Conservation (phyloP, 2,113 vertebrate genomes). For the Megaceryle torquata region DNA sequence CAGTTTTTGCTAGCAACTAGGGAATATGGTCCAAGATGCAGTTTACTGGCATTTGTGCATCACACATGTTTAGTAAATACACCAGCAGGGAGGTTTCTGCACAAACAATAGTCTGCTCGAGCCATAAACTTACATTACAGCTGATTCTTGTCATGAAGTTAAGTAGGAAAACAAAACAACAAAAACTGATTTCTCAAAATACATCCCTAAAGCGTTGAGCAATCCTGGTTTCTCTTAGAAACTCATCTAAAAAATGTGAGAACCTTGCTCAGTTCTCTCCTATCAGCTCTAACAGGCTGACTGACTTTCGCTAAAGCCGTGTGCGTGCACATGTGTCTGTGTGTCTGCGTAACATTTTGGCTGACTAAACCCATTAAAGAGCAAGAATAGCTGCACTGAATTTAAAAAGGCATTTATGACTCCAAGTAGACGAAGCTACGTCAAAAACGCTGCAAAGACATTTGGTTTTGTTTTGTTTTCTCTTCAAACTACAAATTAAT, state of each 20-base stretch:
- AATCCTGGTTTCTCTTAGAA: background rate
- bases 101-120: slow-evolving; percentile 44
- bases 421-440: slow-evolving; percentile 44
- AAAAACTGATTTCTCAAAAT: slow-evolving; percentile 8
- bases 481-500: slow-evolving; percentile 68
- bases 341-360: slow-evolving; percentile 11
- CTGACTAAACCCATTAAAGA: slow-evolving; percentile 26
- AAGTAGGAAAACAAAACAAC: slow-evolving; percentile 32
- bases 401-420: slow-evolving; percentile 55
- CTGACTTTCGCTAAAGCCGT: background rate
- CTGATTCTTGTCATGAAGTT: slow-evolving; percentile 33
- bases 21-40: background rate
- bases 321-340: background rate
- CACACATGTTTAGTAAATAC: slow-evolving; percentile 63
- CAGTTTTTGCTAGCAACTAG: background rate
- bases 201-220: background rate
- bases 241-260: background rate
- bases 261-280: background rate
- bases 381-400: slow-evolving; percentile 53
- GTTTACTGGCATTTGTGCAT: slow-evolving; percentile 44
- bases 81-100: slow-evolving; percentile 47
- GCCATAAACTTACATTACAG: slow-evolving; percentile 37
- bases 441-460: slow-evolving; percentile 53
- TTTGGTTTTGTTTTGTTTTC: slow-evolving; percentile 67
- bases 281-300: background rate